These are phyloP conservation scores for Himalopsyche phryganea DNA, from an alignment of 1,140 invertebrate species.

Conservation along the genomic window DNA sequence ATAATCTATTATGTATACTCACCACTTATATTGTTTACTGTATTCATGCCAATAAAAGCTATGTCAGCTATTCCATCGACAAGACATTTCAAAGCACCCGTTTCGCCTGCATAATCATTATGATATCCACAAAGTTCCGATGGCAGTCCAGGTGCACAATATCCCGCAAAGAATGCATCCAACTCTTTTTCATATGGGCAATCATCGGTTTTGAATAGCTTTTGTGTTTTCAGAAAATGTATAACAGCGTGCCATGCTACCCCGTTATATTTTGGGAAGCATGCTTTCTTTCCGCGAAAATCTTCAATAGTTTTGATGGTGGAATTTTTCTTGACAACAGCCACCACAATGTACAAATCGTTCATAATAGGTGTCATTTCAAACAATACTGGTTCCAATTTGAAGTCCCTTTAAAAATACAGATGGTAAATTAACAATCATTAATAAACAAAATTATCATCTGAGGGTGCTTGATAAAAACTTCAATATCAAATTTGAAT, in stretches of 20 bases:
- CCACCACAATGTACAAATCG: slow-evolving; percentile 63
- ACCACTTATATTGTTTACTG: slow-evolving; percentile 62
- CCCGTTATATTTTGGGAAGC: slow-evolving; percentile 65
- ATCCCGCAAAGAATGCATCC: slow-evolving; percentile 59
- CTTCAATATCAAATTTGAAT: too few species aligned
- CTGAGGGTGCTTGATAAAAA: too few species aligned
- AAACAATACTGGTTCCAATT: slow-evolving; percentile 63
- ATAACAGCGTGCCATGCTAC: slow-evolving; percentile 62
- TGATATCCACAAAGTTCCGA: slow-evolving; percentile 36
- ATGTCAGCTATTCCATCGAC: slow-evolving; percentile 77
- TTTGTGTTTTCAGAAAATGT: slow-evolving; percentile 54
- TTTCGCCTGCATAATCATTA: slow-evolving; percentile 48
- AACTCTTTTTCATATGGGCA: slow-evolving; percentile 49
- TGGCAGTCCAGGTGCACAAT: slow-evolving; percentile 56
- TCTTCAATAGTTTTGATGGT: slow-evolving; percentile 57
- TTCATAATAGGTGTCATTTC: slow-evolving; percentile 59
- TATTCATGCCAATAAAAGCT: slow-evolving; percentile 75
- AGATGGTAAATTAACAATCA: slow-evolving; percentile 12
- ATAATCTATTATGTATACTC: too few species aligned
- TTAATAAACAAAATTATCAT: background rate
- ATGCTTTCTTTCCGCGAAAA: slow-evolving; percentile 64
- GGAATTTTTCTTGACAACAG: slow-evolving; percentile 64
- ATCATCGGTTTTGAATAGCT: slow-evolving; percentile 39
- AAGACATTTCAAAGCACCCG: slow-evolving; percentile 75
- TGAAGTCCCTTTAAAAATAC: slow-evolving; percentile 51